Percentiles rank a stretch among this genome's conserved stretches.
Evolutionary conservation across 1,140 invertebrate species (phyloP).

Genomic region (Pissodes strobi): DNA sequence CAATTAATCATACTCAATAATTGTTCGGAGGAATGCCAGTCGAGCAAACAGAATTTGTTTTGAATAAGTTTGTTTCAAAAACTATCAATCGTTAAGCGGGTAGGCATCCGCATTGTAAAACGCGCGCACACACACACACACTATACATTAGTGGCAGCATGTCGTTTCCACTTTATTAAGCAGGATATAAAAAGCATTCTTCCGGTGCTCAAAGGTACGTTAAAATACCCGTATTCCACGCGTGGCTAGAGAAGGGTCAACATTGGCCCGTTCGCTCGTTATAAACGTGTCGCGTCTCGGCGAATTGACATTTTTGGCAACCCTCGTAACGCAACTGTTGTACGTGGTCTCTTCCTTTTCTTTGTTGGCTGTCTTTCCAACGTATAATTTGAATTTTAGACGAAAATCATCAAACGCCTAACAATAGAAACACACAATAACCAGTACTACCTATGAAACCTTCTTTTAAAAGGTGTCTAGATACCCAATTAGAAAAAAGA

Average conservation of each 20-base stretch:
- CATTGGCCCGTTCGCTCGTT: slow-evolving; percentile 16
- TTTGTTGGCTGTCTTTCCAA: too few relatives aligned
- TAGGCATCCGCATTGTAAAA: slow-evolving; percentile 4
- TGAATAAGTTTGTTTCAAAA: not conserved
- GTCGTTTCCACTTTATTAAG: slow-evolving; percentile 31
- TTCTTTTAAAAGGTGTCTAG: too few relatives aligned
- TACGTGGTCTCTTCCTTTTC: too few relatives aligned
- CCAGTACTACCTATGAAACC: too few relatives aligned
- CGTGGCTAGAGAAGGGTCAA: slow-evolving; percentile 25
- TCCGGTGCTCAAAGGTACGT: slow-evolving; percentile 21
- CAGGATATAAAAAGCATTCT: slow-evolving; percentile 31
- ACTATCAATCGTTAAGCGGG: slow-evolving; percentile 1
- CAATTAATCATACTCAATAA: too few relatives aligned
- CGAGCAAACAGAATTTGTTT: not conserved
- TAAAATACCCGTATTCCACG: slow-evolving; percentile 29
- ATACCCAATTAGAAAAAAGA: too few relatives aligned
- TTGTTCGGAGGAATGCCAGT: not conserved
- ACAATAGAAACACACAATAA: too few relatives aligned
- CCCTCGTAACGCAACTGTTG: slow-evolving; percentile 23
- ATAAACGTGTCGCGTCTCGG: not conserved
- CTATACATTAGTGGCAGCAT: slow-evolving; percentile 16
- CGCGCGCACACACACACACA: not conserved
- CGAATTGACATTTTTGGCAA: slow-evolving; percentile 29
- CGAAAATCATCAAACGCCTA: too few relatives aligned
- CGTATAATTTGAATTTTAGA: too few relatives aligned